A percentile compares a stretch with the other conserved stretches of the same genome.
These are phyloP conservation scores for Graphium colonna DNA, from an alignment of 2,888 invertebrate genomes.

Conservation along the genomic window DNA sequence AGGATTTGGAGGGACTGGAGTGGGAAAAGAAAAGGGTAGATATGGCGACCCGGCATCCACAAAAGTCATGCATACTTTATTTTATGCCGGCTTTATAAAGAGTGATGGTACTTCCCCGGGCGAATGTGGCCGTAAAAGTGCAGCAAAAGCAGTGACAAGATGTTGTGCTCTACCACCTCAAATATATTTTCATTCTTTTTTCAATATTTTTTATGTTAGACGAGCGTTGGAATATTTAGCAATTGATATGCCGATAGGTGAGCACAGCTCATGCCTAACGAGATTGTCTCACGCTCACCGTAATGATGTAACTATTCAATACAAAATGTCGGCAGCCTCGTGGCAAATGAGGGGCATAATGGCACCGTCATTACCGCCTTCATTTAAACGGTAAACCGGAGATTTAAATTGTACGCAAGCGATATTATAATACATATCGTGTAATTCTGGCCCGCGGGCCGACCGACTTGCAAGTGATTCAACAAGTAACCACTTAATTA, in stretches of 20 bases:
- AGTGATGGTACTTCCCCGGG: no score
- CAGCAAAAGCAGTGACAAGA: no score
- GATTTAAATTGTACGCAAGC: no score
- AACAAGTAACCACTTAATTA: constrained; percentile 23
- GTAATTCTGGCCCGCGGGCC: constrained; percentile 23
- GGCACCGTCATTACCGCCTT: constrained; percentile 24
- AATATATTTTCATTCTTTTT: no score
- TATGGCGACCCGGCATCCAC: no score
- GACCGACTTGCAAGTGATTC: constrained; percentile 22
- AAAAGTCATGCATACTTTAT: no score
- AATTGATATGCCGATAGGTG: constrained; percentile 38
- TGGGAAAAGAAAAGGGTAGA: no score
- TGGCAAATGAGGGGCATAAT: constrained; percentile 45
- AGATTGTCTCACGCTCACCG: constrained; percentile 43
- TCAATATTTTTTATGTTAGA: not conserved
- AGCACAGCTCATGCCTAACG: constrained; percentile 35
- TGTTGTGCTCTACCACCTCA: no score
- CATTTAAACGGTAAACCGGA: constrained; percentile 31
- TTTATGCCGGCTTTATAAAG: no score
- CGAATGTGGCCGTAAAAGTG: no score
- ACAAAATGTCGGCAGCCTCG: constrained; percentile 40
- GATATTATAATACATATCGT: constrained; percentile 30
- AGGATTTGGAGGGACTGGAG: no score
- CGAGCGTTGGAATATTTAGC: constrained; percentile 25
- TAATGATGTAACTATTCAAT: constrained; percentile 51